Evolutionary conservation across 2,888 invertebrate genomes (phyloP).

Genomic region (Mythimna lalbum): DNA sequence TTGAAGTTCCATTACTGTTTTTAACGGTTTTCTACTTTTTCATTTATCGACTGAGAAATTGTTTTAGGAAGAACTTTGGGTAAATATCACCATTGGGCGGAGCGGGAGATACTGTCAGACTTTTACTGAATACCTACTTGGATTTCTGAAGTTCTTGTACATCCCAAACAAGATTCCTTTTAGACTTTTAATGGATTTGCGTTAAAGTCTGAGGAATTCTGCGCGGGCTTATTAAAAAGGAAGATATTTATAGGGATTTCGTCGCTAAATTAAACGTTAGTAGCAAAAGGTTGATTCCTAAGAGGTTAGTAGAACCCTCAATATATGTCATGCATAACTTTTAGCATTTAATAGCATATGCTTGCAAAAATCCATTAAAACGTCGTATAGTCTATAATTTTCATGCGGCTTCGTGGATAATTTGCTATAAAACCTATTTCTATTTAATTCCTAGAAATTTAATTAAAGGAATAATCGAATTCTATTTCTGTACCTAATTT

Average conservation of each 20-base stretch:
- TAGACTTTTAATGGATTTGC: not conserved
- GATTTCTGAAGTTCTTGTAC: not conserved
- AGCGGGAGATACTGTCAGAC: too few relatives aligned
- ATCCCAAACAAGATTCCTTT: not conserved
- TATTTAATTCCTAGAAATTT: not conserved
- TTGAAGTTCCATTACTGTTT: conserved; percentile 20
- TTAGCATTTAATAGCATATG: not conserved
- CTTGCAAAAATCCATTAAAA: not conserved
- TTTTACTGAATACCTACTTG: too few relatives aligned
- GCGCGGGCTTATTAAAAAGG: not conserved
- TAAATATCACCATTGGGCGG: too few relatives aligned
- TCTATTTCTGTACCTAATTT: not conserved
- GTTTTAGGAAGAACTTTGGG: too few relatives aligned
- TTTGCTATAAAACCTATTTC: not conserved
- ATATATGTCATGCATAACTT: conserved; percentile 1
- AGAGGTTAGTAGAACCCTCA: not conserved
- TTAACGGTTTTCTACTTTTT: conserved; percentile 5
- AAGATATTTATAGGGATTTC: not conserved
- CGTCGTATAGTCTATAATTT: not conserved
- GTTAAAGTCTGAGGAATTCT: not conserved
- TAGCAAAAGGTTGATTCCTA: not conserved
- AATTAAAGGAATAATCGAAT: not conserved
- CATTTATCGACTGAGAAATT: not conserved
- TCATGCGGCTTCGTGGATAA: not conserved
- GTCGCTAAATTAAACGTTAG: not conserved